These are phyloP conservation scores for Pollenia labialis DNA, from an alignment of 2,888 invertebrate species.

Conservation along the genomic window DNA sequence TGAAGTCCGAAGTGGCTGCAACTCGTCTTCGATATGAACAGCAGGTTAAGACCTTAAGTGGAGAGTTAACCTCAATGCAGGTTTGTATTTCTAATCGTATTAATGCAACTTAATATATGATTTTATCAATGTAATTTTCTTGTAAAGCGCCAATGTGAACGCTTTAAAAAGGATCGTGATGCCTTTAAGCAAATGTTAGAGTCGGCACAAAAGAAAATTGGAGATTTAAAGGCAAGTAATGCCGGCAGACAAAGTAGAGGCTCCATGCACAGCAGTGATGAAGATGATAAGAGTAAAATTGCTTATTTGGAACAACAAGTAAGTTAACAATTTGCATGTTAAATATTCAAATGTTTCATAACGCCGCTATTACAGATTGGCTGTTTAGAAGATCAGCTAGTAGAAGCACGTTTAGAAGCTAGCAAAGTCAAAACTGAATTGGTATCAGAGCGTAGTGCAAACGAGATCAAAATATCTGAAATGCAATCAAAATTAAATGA, in stretches of 20 bases:
- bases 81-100: constrained; percentile 80
- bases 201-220: constrained; percentile 92
- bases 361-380: constrained; percentile 84
- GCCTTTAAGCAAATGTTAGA: constrained; percentile 95
- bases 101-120: not conserved
- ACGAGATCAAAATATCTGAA: constrained; percentile 94
- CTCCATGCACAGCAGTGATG: constrained; percentile 90
- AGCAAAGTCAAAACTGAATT: constrained; percentile 94
- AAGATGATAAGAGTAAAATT: constrained; percentile 89
- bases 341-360: not conserved
- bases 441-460: constrained; percentile 93
- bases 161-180: constrained; percentile 94
- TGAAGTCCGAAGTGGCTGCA: constrained; percentile 91
- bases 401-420: constrained; percentile 91
- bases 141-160: constrained; percentile 84
- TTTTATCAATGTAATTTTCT: not conserved
- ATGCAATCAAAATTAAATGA: constrained; percentile 90
- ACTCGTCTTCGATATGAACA: constrained; percentile 94
- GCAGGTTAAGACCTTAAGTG: constrained; percentile 91
- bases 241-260: constrained; percentile 86
- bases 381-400: constrained; percentile 94
- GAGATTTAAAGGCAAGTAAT: constrained; percentile 87
- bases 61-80: constrained; percentile 93
- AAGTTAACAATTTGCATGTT: constrained; percentile 14
- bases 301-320: constrained; percentile 91